These are phyloP conservation scores for Dasyurus viverrinus DNA, from an alignment of 2,113 vertebrate genomes.

Conservation along the genomic window DNA sequence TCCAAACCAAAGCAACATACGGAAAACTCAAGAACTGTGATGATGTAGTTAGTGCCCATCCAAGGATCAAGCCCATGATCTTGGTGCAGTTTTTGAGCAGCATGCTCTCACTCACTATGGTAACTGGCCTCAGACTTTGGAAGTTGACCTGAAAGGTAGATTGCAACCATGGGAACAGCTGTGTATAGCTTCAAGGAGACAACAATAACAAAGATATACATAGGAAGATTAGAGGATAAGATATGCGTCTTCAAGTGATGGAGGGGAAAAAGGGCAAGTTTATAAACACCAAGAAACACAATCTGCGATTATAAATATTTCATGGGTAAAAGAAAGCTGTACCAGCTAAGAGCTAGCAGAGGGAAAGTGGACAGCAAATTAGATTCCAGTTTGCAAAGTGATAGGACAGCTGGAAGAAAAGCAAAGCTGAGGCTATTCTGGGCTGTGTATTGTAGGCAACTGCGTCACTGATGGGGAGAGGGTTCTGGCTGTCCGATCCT, in stretches of 20 bases:
- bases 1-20: not conserved
- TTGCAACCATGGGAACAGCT: not conserved
- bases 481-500: slow-evolving; percentile 25
- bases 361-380: slow-evolving; percentile 61
- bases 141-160: not conserved
- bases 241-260: slow-evolving; percentile 36
- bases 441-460: slow-evolving; percentile 38
- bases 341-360: slow-evolving; percentile 51
- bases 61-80: not conserved
- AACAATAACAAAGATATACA: not conserved
- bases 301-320: slow-evolving; percentile 80
- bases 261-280: slow-evolving; percentile 64
- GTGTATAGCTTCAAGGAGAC: not conserved
- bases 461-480: slow-evolving; percentile 47
- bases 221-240: slow-evolving; percentile 1
- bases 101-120: not conserved
- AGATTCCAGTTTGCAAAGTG: slow-evolving; percentile 69
- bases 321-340: slow-evolving; percentile 68
- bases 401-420: slow-evolving; percentile 57
- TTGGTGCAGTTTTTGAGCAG: not conserved
- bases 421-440: slow-evolving; percentile 68
- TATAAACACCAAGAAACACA: slow-evolving; percentile 68
- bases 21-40: slow-evolving; percentile 11
- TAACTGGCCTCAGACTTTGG: not conserved
- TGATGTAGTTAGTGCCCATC: not conserved